Evolutionary conservation across 2,888 invertebrate genomes (phyloP).

Genomic region (Meteorus colon): DNA sequence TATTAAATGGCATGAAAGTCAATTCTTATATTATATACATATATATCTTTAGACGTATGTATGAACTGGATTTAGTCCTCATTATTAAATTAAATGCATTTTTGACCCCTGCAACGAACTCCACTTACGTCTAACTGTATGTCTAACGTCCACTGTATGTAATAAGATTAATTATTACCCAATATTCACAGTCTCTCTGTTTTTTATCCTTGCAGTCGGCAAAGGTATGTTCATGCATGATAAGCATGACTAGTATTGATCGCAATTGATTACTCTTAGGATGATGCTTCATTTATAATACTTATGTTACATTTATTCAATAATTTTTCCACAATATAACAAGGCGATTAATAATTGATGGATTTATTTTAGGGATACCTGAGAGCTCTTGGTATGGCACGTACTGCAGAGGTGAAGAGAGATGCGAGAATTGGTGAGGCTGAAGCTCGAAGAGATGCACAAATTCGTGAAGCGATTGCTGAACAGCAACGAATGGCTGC

Average conservation of each 20-base stretch:
- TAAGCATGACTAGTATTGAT: not conserved
- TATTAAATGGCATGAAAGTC: not conserved
- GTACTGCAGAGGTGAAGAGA: slow-evolving; percentile 95
- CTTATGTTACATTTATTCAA: not conserved
- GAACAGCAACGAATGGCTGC: slow-evolving; percentile 97
- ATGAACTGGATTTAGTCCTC: not conserved
- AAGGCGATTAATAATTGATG: not conserved
- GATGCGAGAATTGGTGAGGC: slow-evolving; percentile 98
- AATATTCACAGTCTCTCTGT: slow-evolving; percentile 65
- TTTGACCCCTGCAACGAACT: slow-evolving; percentile 3
- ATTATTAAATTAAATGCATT: not conserved
- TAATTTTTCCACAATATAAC: not conserved
- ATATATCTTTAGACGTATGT: not conserved
- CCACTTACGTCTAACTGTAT: not conserved
- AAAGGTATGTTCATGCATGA: slow-evolving; percentile 76
- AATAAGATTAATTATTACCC: not conserved
- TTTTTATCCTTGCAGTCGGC: slow-evolving; percentile 76
- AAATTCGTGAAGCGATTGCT: slow-evolving; percentile 95
- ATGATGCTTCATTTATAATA: too few relatives aligned
- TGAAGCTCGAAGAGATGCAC: slow-evolving; percentile 93
- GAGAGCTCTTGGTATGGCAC: slow-evolving; percentile 94
- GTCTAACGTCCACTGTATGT: slow-evolving; percentile 2
- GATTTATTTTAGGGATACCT: slow-evolving; percentile 83
- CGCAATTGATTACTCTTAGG: not conserved
- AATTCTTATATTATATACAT: not conserved